Conservation (phyloP, 2,113 vertebrate species). For the Amazona guildingii region DNA sequence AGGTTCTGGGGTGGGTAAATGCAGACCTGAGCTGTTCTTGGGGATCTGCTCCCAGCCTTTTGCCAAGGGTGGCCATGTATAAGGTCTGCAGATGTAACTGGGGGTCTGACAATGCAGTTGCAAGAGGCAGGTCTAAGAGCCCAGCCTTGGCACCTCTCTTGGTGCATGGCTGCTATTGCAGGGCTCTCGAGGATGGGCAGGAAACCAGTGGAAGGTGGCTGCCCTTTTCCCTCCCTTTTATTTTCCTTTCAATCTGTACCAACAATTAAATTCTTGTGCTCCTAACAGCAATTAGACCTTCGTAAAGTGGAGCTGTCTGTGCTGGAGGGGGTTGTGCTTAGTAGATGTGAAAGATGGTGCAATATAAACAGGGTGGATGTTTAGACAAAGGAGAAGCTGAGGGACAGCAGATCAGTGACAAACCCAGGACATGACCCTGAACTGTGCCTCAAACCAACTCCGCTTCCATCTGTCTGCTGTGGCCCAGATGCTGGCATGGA, state of each 20-base stretch:
- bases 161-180: not conserved
- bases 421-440: not conserved
- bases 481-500: not conserved
- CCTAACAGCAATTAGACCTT: not conserved
- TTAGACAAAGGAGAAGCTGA: not conserved
- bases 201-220: not conserved
- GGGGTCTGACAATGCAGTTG: not conserved
- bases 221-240: not conserved
- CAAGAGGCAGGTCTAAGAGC: not conserved
- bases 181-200: not conserved
- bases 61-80: not conserved
- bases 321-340: accelerated
- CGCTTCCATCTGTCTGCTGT: not conserved
- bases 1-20: not conserved
- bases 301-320: not conserved
- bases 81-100: not conserved
- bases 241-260: not conserved
- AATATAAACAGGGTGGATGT: not conserved
- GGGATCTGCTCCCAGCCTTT: not conserved
- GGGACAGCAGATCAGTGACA: not conserved
- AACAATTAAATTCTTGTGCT: accelerated
- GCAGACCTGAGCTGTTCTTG: not conserved
- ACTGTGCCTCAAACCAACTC: not conserved
- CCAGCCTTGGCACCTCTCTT: not conserved
- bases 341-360: not conserved